These are phyloP conservation scores for Tiliqua scincoides DNA, from an alignment of 2,113 vertebrate species.

Conservation along the genomic window DNA sequence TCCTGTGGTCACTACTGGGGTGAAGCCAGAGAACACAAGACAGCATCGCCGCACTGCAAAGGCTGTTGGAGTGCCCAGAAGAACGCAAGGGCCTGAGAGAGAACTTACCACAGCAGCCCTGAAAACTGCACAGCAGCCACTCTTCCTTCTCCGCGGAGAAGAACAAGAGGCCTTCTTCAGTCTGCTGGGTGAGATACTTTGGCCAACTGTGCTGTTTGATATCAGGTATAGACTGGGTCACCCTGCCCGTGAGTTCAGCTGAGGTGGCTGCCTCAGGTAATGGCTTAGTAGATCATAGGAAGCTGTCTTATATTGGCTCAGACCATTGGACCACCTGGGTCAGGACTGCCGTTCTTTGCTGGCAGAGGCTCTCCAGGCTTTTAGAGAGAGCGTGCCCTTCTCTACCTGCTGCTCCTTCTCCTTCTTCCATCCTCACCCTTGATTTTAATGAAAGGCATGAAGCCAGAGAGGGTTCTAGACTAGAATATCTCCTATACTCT, in stretches of 20 bases:
- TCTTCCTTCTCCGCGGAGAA: slow-evolving; percentile 8
- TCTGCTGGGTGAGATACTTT: slow-evolving; percentile 63
- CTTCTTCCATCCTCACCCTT: too few species aligned
- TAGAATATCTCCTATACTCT: too few species aligned
- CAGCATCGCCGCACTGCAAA: neutral
- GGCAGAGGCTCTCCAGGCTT: too few species aligned
- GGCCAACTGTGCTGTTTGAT: neutral
- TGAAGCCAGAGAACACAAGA: slow-evolving; percentile 35
- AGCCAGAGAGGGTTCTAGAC: too few species aligned
- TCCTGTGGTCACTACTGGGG: slow-evolving; percentile 26
- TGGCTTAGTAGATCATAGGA: too few species aligned
- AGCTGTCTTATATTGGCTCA: too few species aligned
- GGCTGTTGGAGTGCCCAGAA: slow-evolving; percentile 35
- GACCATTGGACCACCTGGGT: too few species aligned
- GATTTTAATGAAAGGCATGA: too few species aligned
- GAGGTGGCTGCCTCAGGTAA: too few species aligned
- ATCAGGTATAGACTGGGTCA: neutral
- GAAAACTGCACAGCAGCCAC: neutral
- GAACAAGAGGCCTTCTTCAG: slow-evolving; percentile 62
- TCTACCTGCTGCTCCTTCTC: too few species aligned
- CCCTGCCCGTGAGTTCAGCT: neutral
- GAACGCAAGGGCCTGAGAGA: slow-evolving; percentile 37
- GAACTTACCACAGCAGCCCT: slow-evolving; percentile 9
- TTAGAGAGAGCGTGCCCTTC: too few species aligned
- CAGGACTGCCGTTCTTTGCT: too few species aligned